Evolutionary conservation across 2,113 vertebrate species (phyloP).

Genomic region (Oceanodroma tethys): DNA sequence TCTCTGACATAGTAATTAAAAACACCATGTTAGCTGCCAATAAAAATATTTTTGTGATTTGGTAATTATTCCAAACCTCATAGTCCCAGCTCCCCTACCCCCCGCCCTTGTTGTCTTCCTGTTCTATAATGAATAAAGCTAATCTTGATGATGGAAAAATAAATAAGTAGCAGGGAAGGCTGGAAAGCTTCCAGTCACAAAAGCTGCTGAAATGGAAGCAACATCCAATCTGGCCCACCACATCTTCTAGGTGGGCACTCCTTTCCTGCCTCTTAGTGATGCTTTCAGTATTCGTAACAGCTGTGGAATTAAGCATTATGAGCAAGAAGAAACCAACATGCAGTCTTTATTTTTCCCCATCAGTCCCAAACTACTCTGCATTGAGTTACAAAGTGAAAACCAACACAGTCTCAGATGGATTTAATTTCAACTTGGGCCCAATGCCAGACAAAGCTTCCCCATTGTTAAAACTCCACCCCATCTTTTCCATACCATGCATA

Average conservation of each 20-base stretch:
- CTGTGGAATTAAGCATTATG: conserved; percentile 5
- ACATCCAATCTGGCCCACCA: background rate
- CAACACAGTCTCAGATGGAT: background rate
- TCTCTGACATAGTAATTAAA: conserved; percentile 44
- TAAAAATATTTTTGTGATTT: conserved; percentile 37
- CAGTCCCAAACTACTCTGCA: background rate
- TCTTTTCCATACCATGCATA: background rate
- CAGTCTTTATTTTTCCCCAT: background rate
- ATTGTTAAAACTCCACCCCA: conserved; percentile 19
- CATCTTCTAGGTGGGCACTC: background rate
- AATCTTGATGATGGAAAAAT: conserved; percentile 38
- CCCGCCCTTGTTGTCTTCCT: background rate
- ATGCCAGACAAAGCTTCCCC: conserved; percentile 11
- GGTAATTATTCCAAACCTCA: background rate
- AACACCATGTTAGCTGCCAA: background rate
- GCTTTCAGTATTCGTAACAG: conserved; percentile 17
- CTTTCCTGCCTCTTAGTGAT: conserved; percentile 5
- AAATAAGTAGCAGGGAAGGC: background rate
- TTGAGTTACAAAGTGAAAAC: conserved; percentile 58
- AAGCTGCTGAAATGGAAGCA: background rate
- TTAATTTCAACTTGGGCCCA: conserved; percentile 43
- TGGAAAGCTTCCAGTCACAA: background rate
- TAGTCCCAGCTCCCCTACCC: background rate
- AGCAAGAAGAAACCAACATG: background rate
- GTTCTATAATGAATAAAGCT: conserved; percentile 1